Evolutionary conservation across 2,113 vertebrate genomes (phyloP).

Genomic region (Ceratotherium simum): DNA sequence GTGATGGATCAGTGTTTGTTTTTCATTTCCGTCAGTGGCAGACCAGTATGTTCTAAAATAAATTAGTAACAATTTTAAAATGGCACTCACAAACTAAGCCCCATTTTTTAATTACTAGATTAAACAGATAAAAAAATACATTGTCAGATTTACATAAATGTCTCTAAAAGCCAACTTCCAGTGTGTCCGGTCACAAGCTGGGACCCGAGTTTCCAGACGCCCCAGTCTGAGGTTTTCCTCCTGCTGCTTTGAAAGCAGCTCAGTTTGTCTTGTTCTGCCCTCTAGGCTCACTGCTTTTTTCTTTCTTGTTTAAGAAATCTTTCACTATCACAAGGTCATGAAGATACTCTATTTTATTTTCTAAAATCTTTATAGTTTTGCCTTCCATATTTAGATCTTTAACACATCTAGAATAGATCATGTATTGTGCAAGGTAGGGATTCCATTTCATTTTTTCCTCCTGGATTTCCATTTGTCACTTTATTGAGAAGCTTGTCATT

Average conservation of each 20-base stretch:
- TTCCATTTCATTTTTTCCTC: neutral
- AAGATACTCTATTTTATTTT: neutral
- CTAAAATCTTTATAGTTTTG: neutral
- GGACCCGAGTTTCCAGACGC: neutral
- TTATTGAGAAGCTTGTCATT: neutral
- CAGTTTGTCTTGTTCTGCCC: neutral
- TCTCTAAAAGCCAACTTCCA: neutral
- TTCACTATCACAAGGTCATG: no score
- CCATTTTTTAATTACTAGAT: neutral
- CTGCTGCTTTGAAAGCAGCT: neutral
- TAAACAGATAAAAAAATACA: neutral
- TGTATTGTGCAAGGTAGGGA: neutral
- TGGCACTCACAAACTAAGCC: neutral
- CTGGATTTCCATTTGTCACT: neutral
- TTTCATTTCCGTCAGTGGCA: neutral
- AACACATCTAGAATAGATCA: neutral
- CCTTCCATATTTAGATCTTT: neutral
- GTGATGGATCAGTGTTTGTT: neutral
- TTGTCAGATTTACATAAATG: neutral
- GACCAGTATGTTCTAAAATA: neutral
- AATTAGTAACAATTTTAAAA: neutral
- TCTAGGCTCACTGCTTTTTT: neutral
- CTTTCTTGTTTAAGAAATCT: neutral
- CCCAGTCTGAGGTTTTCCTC: neutral
- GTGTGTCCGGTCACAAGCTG: neutral